phyloP scores from a whole-genome alignment of 2,888 invertebrate genomes.

The Amblyteles armatorius region DNA sequence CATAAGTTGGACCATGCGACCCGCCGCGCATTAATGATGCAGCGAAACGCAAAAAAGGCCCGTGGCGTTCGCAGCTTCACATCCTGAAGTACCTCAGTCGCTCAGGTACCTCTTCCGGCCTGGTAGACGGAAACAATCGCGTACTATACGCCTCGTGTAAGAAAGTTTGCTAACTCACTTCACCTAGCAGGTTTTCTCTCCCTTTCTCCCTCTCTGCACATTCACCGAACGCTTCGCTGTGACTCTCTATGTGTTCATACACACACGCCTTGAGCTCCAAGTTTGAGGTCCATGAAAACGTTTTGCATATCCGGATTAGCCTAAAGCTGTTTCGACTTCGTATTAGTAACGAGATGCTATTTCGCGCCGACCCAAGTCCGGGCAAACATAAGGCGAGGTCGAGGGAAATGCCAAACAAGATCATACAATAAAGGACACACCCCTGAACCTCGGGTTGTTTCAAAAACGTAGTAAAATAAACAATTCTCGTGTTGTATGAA shows the following conservation, averaged over 20 bases:
- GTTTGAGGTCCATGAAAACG: slow-evolving; percentile 36
- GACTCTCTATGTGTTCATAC: neutral
- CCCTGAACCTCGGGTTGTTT: neutral
- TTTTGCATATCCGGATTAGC: slow-evolving; percentile 49
- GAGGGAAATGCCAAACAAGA: slow-evolving; percentile 24
- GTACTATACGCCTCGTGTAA: slow-evolving; percentile 31
- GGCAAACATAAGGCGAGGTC: neutral
- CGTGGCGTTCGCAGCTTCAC: neutral
- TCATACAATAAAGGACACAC: neutral
- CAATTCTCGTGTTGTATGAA: neutral
- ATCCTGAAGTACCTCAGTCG: slow-evolving; percentile 4
- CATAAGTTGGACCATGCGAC: neutral
- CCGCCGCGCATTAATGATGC: neutral
- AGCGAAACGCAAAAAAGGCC: slow-evolving; percentile 12
- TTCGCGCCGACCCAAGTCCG: neutral
- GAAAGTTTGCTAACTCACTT: slow-evolving; percentile 59
- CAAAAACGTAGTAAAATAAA: neutral
- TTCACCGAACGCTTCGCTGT: neutral
- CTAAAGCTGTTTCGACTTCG: slow-evolving; percentile 38
- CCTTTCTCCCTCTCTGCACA: neutral
- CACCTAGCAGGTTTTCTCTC: neutral
- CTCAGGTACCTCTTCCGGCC: slow-evolving; percentile 1
- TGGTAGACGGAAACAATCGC: slow-evolving; percentile 50
- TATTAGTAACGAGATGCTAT: slow-evolving; percentile 20
- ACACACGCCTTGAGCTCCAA: slow-evolving; percentile 35